Conservation (phyloP, 2,888 invertebrate genomes). For the Diarsia dahlii region DNA sequence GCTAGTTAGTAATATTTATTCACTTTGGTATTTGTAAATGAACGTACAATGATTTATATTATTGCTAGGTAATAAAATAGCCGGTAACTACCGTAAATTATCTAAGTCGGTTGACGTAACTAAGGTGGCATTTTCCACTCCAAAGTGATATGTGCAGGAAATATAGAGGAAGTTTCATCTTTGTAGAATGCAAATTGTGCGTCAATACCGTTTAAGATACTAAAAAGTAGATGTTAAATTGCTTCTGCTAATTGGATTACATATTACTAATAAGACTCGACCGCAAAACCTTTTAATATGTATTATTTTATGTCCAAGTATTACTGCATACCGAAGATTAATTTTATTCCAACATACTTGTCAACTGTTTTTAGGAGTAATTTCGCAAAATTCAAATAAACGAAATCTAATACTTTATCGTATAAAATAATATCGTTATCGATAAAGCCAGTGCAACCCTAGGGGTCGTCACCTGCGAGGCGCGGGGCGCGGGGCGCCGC, state of each 20-base stretch:
- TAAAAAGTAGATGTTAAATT: too few species aligned
- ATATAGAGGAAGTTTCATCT: not conserved
- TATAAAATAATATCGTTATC: slow-evolving; percentile 18
- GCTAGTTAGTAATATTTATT: not conserved
- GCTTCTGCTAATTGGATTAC: not conserved
- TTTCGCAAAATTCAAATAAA: not conserved
- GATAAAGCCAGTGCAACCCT: slow-evolving; percentile 70
- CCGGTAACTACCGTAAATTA: not conserved
- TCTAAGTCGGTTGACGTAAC: not conserved
- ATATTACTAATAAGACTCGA: not conserved
- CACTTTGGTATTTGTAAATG: not conserved
- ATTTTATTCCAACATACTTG: not conserved
- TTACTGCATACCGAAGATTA: not conserved
- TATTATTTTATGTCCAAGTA: not conserved
- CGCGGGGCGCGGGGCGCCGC: slow-evolving; percentile 75
- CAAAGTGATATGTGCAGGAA: not conserved
- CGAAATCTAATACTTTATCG: not conserved
- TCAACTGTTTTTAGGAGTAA: not conserved
- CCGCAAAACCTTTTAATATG: not conserved
- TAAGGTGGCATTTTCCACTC: slow-evolving; percentile 16
- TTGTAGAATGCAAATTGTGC: not conserved
- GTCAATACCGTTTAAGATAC: slow-evolving; percentile 14
- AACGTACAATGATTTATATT: too few species aligned
- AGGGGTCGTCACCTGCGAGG: slow-evolving; percentile 87
- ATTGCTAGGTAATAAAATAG: not conserved